phyloP scores from a whole-genome alignment of 2,113 vertebrate species.

The Alethe diademata region DNA sequence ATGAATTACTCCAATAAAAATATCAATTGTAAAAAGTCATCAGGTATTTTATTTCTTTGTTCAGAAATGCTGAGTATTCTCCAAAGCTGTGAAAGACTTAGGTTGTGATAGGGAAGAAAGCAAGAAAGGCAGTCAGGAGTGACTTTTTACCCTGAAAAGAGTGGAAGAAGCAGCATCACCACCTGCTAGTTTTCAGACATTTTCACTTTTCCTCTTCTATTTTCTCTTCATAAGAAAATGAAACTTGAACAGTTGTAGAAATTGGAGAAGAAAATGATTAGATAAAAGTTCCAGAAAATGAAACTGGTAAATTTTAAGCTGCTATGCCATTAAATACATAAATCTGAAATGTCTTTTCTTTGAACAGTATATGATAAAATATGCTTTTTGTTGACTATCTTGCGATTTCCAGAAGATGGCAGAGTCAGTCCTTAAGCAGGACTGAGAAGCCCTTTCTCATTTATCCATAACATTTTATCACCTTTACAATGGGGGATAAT shows the following conservation, averaged over 20 bases:
- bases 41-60: background rate
- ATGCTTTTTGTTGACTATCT: background rate
- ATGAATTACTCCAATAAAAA: background rate
- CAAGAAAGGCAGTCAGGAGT: background rate
- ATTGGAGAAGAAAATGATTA: background rate
- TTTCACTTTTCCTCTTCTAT: background rate
- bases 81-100: background rate
- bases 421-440: background rate
- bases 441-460: background rate
- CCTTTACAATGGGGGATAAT: background rate
- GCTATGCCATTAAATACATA: background rate
- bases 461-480: background rate
- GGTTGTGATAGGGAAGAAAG: background rate
- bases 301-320: background rate
- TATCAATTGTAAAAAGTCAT: background rate
- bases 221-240: background rate
- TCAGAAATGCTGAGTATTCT: background rate
- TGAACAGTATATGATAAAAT: background rate
- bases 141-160: background rate
- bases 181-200: background rate
- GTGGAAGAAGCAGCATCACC: background rate
- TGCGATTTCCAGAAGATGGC: constrained; percentile 30
- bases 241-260: background rate
- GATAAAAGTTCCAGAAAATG: background rate
- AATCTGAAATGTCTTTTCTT: background rate